Base-by-base conservation (phyloP, 2,888 invertebrate genomes). In the Sinotaia quadrata region DNA sequence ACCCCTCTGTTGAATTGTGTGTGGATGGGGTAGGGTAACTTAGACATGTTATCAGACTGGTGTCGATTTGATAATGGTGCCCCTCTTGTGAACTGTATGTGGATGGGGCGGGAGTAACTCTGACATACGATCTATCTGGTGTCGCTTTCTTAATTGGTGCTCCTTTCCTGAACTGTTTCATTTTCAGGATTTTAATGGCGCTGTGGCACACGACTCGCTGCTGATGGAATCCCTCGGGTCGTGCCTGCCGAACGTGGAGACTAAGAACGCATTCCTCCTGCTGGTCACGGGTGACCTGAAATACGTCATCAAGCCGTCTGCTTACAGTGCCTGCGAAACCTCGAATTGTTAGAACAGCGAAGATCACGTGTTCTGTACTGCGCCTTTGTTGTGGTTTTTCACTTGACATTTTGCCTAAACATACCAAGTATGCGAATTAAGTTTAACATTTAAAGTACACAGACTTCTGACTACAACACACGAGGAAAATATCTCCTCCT, bases 151-250 rank as follows among this genome's bases (percentile, higher is more conserved):
- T n/a, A n/a, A n/a, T n/a, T n/a, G n/a, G n/a, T n/a, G 18, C 18
- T 21, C 47, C 18, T 7, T 24, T 47, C 47, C n/a, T 8, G 8
- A 8, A 24, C 12, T 47, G 7, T 10, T 24, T 41, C 3, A 4
- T n/a, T n/a, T 44, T n/a, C 44, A 65, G 65, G 65, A 65, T 34
- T 65, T 65, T 31, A 33, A n/a, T 8, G 33, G n/a, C 7, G 65
- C 65, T 4, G 65, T 65, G 44, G 24, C 31, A 33, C 44, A 65
- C 10, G 65, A 65, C 44, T 31, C 33, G 44, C 65, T 65, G 8
- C 65, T 65, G 4, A n/a, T 56, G 54, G 65, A 65, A 27, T 56
- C 65, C 4, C 65, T 65, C 12, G 41, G 56, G 21, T 8, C 44
- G 37, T 65, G 65, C 47, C 41, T 65, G 65, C 65, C 65, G n/a